Percentiles rank a stretch among this genome's conserved stretches.
These are phyloP conservation scores for Limnephilus rhombicus DNA, from an alignment of 2,888 invertebrate genomes.

Conservation along the genomic window DNA sequence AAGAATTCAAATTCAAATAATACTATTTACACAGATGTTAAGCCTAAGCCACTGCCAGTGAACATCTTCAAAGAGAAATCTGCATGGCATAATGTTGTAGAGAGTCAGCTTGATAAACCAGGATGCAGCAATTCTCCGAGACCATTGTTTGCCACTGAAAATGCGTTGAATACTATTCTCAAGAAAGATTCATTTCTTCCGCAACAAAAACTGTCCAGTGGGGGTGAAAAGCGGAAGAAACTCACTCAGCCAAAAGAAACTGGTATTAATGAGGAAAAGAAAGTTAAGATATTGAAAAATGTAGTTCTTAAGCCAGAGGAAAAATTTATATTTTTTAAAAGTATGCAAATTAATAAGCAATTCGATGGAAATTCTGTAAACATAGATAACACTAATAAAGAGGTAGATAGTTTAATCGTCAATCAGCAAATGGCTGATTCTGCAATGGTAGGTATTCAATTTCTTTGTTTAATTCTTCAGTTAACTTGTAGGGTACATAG, in stretches of 20 bases:
- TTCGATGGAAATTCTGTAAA: constrained; percentile 15
- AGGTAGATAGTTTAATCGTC: not conserved
- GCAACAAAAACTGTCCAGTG: not conserved
- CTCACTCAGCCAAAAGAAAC: not conserved
- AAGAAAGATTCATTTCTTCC: not conserved
- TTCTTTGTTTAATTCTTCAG: not conserved
- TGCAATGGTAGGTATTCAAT: not conserved
- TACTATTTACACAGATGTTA: not conserved
- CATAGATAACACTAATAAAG: not conserved
- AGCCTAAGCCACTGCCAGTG: not conserved
- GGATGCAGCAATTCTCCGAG: not conserved
- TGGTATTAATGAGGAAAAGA: constrained; percentile 12
- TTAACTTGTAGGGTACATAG: too few species aligned
- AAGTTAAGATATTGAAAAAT: constrained; percentile 15
- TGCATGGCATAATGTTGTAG: not conserved
- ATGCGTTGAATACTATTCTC: not conserved
- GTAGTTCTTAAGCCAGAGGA: constrained; percentile 42
- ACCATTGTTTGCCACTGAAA: not conserved
- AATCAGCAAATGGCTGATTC: not conserved
- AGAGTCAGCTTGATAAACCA: not conserved
- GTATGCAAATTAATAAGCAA: constrained; percentile 22
- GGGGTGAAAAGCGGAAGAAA: not conserved
- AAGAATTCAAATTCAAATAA: not conserved
- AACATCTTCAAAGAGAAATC: not conserved
- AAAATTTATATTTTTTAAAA: constrained; percentile 23